phyloP scores from a whole-genome alignment of 2,113 vertebrate species.

The Gobio gobio region DNA sequence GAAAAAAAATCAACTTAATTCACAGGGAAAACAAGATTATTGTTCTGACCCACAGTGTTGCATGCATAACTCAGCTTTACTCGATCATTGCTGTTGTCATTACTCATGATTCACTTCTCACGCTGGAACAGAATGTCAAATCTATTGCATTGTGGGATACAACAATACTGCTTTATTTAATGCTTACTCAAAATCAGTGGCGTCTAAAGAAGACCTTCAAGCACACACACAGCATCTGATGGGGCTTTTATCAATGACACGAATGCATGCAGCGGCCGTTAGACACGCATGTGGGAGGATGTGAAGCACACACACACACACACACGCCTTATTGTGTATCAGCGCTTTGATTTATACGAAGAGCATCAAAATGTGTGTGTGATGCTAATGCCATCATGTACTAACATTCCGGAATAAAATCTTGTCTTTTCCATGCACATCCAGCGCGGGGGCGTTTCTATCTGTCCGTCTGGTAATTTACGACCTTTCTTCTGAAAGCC shows the following conservation, averaged over 20 bases:
- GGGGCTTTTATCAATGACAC: slow-evolving; percentile 1
- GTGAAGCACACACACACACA: background rate
- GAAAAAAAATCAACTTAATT: too few species aligned
- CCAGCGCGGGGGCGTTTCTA: background rate
- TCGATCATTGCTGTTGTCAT: background rate
- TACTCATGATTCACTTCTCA: background rate
- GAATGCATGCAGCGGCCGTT: background rate
- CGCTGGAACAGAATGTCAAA: background rate
- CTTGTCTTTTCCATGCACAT: background rate
- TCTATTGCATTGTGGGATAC: background rate
- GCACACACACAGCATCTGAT: background rate
- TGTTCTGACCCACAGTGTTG: too few species aligned
- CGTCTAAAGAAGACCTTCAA: background rate
- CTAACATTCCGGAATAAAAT: background rate
- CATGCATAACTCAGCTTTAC: too few species aligned
- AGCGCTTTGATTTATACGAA: background rate
- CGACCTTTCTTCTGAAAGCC: background rate
- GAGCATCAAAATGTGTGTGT: background rate
- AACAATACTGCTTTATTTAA: background rate
- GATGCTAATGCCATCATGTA: background rate
- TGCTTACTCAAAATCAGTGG: background rate
- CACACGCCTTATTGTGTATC: background rate
- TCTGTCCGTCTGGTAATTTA: background rate
- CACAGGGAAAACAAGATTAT: too few species aligned
- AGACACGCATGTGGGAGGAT: background rate